These are phyloP conservation scores for Diarsia mendica DNA, from an alignment of 2,888 invertebrate genomes.

Conservation along the genomic window DNA sequence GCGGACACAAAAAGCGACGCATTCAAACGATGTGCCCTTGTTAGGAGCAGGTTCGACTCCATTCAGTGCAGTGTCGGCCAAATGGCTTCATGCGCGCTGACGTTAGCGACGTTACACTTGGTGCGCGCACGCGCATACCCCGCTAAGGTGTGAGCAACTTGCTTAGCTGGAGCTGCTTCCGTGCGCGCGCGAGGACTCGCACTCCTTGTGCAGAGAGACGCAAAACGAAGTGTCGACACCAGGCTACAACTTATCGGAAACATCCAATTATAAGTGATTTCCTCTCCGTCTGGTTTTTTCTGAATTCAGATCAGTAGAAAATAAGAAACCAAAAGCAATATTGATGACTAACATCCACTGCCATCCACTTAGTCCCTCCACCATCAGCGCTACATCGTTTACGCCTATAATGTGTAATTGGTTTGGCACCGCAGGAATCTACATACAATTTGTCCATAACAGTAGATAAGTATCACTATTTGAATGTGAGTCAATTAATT, in stretches of 20 bases:
- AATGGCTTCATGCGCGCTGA: slow-evolving; percentile 63
- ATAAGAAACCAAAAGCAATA: slow-evolving; percentile 7
- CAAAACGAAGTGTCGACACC: slow-evolving; percentile 1
- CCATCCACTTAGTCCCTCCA: slow-evolving; percentile 15
- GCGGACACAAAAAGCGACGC: slow-evolving; percentile 75
- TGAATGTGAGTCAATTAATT: slow-evolving; percentile 15
- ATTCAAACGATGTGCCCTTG: slow-evolving; percentile 75
- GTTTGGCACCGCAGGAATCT: slow-evolving; percentile 27
- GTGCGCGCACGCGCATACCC: slow-evolving; percentile 34
- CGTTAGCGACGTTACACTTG: slow-evolving; percentile 56
- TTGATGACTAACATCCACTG: slow-evolving; percentile 12
- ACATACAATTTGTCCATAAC: slow-evolving; percentile 44
- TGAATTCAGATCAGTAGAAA: background rate
- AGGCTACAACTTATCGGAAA: background rate
- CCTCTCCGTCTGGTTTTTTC: background rate
- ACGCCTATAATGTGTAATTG: slow-evolving; percentile 41
- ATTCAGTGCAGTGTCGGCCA: slow-evolving; percentile 50
- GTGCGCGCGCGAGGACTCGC: slow-evolving; percentile 2
- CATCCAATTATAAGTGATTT: slow-evolving; percentile 7
- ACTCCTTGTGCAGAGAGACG: slow-evolving; percentile 5
- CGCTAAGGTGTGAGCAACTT: slow-evolving; percentile 40
- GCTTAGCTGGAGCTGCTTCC: slow-evolving; percentile 28
- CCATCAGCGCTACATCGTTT: slow-evolving; percentile 13
- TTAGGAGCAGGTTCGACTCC: slow-evolving; percentile 57
- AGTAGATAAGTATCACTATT: slow-evolving; percentile 9